Conservation (phyloP, 2,888 invertebrate species). For the Nowickia ferox region DNA sequence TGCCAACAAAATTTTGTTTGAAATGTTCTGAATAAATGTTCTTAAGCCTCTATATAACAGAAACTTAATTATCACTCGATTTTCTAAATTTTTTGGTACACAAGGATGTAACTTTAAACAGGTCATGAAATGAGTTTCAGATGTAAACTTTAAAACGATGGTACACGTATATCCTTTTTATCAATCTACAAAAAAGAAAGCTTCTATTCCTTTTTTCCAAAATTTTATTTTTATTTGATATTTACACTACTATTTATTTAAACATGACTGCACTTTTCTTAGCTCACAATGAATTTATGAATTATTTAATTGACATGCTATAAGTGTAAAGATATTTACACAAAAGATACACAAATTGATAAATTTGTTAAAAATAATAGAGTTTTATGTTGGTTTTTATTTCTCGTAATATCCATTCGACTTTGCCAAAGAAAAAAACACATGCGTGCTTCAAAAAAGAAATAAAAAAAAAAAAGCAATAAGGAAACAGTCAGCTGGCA, state of each 20-base stretch:
- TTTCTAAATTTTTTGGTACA: too few relatives aligned
- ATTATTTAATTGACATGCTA: slow-evolving; percentile 72
- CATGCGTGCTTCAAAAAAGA: slow-evolving; percentile 32
- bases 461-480: neutral
- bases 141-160: too few relatives aligned
- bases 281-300: slow-evolving; percentile 61
- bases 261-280: slow-evolving; percentile 11
- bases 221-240: neutral
- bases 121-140: too few relatives aligned
- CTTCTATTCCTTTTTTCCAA: neutral
- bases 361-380: slow-evolving; percentile 68
- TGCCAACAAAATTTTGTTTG: too few relatives aligned
- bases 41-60: too few relatives aligned
- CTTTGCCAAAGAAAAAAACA: slow-evolving; percentile 17
- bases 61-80: too few relatives aligned
- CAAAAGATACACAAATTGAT: slow-evolving; percentile 72
- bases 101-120: too few relatives aligned
- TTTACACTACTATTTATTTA: slow-evolving; percentile 31
- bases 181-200: too few relatives aligned
- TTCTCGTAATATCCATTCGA: slow-evolving; percentile 29
- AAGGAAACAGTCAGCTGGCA: slow-evolving; percentile 3
- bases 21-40: too few relatives aligned
- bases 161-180: too few relatives aligned
- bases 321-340: slow-evolving; percentile 71
- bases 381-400: slow-evolving; percentile 54